Evolutionary conservation across 2,888 invertebrate species (phyloP).

Genomic region (Gortyna flavago): DNA sequence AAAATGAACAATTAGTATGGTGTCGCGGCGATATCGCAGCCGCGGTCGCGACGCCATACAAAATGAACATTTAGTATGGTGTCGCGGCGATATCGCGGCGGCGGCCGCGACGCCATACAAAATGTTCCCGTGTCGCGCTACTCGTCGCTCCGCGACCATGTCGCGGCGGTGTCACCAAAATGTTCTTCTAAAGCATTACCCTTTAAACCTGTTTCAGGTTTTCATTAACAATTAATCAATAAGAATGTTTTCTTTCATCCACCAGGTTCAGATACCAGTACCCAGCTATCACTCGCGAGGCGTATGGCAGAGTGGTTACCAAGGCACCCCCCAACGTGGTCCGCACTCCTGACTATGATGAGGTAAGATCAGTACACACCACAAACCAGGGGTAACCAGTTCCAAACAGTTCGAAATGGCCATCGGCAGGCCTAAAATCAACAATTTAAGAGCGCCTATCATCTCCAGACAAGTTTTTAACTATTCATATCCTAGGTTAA

Average conservation of each 20-base stretch:
- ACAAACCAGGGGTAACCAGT: not conserved
- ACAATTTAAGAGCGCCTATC: too few relatives aligned
- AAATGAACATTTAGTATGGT: too few relatives aligned
- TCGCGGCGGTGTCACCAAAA: too few relatives aligned
- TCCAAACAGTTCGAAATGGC: not conserved
- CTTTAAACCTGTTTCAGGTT: not conserved
- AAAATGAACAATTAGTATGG: too few relatives aligned
- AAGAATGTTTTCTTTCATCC: constrained; percentile 15
- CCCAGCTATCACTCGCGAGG: constrained; percentile 87
- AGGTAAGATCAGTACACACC: constrained; percentile 72
- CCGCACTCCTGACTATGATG: constrained; percentile 89
- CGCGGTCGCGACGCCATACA: too few relatives aligned
- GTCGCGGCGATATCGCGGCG: too few relatives aligned
- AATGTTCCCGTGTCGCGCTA: too few relatives aligned
- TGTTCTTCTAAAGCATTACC: not conserved
- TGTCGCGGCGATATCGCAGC: too few relatives aligned
- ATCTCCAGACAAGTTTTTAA: not conserved
- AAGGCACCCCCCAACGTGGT: constrained; percentile 91
- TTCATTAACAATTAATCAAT: not conserved
- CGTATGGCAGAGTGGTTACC: constrained; percentile 93
- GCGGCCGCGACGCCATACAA: too few relatives aligned
- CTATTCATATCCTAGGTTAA: not conserved
- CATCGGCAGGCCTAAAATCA: not conserved
- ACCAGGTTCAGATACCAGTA: constrained; percentile 86
- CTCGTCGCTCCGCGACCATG: too few relatives aligned